phyloP scores from a whole-genome alignment of 1,140 invertebrate genomes.

The Heliconius hermathena region DNA sequence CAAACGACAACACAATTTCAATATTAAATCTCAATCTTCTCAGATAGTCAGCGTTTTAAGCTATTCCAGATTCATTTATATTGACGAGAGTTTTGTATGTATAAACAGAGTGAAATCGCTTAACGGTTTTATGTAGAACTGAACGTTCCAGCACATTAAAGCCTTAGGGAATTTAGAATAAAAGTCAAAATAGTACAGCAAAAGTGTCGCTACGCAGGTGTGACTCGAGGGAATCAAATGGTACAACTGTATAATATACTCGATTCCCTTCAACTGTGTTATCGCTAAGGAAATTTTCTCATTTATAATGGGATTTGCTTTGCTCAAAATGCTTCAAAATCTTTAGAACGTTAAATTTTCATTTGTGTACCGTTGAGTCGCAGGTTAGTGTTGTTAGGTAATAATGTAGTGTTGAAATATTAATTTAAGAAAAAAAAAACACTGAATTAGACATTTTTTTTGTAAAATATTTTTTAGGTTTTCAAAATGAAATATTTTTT shows the following conservation, averaged over 20 bases:
- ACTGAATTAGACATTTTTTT: no score
- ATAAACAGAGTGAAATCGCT: conserved; percentile 39
- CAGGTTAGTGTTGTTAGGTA: neutral
- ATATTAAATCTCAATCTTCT: conserved; percentile 8
- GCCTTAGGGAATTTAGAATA: conserved; percentile 15
- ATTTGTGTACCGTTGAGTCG: neutral
- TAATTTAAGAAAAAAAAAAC: no score
- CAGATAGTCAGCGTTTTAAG: conserved; percentile 27
- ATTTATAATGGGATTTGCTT: conserved; percentile 28
- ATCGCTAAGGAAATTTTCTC: conserved; percentile 34
- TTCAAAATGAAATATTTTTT: no score
- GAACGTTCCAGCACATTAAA: neutral
- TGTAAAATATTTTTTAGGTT: no score
- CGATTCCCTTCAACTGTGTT: conserved; percentile 31
- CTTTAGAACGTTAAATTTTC: neutral
- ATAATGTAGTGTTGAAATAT: no score
- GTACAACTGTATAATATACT: conserved; percentile 37
- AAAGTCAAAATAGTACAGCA: conserved; percentile 21
- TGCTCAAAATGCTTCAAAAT: conserved; percentile 5
- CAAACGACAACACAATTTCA: neutral
- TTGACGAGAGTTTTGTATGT: conserved; percentile 38
- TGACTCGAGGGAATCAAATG: conserved; percentile 37
- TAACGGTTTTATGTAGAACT: conserved; percentile 33
- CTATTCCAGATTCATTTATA: conserved; percentile 35
- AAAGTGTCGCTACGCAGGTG: conserved; percentile 32